A percentile compares a stretch with the other conserved stretches of the same genome.
phyloP scores from a whole-genome alignment of 2,797 vertebrate genomes.

The Coendou prehensilis region DNA sequence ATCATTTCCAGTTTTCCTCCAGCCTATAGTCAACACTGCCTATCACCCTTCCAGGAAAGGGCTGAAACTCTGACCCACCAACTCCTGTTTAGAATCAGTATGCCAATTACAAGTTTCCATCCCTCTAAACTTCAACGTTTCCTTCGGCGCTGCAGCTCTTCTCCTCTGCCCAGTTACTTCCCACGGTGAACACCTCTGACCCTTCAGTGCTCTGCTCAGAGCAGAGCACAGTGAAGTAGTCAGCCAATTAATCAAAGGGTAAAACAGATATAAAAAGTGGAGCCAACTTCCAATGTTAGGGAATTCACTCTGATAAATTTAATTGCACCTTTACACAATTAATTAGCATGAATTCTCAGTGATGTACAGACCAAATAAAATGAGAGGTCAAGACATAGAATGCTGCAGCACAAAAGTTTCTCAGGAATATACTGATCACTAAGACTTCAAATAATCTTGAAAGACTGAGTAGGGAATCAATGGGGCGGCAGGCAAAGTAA shows the following conservation, averaged over 20 bases:
- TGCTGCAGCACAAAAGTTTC: neutral
- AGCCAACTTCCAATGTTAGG: neutral
- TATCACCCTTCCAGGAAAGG: neutral
- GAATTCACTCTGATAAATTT: neutral
- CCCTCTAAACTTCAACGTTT: neutral
- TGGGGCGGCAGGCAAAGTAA: neutral
- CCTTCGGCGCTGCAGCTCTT: neutral
- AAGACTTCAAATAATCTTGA: constrained; percentile 5
- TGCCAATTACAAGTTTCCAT: neutral
- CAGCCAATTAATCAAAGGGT: constrained; percentile 4
- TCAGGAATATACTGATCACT: neutral
- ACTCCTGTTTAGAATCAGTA: neutral
- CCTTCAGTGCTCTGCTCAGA: neutral
- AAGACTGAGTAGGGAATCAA: neutral
- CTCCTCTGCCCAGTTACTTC: neutral
- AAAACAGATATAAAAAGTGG: constrained; percentile 6
- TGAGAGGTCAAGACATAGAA: neutral
- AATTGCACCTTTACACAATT: neutral
- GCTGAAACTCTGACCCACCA: neutral
- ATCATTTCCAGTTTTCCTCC: neutral
- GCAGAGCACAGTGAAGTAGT: neutral
- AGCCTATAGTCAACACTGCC: neutral
- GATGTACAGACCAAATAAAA: neutral
- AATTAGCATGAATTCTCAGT: neutral
- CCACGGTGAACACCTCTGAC: neutral